These are phyloP conservation scores for Nothura maculosa DNA, from an alignment of 2,797 vertebrate genomes.

Conservation along the genomic window DNA sequence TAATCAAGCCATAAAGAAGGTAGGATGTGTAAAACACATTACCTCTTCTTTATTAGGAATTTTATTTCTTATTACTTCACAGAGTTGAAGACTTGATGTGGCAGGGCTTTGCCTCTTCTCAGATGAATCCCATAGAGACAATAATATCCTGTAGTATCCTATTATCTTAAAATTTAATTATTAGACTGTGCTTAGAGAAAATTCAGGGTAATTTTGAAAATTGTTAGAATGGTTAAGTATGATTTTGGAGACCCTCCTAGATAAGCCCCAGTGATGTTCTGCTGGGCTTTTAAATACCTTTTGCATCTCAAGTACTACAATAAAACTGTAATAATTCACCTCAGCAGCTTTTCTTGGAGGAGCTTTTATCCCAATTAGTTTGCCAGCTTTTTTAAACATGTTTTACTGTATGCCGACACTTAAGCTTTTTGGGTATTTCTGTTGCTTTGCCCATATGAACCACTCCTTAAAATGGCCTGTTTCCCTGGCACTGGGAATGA, in stretches of 20 bases:
- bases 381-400: conserved; percentile 12
- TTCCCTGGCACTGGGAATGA: conserved; percentile 37
- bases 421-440: conserved; percentile 51
- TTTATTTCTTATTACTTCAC: background rate
- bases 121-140: background rate
- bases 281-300: background rate
- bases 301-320: background rate
- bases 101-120: background rate
- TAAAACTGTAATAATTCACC: background rate
- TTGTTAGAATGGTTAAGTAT: background rate
- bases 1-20: background rate
- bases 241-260: background rate
- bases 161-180: background rate
- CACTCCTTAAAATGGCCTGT: conserved; percentile 58
- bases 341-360: background rate
- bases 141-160: background rate
- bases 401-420: background rate
- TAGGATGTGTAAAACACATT: background rate
- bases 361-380: background rate
- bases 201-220: background rate
- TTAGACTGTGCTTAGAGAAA: background rate
- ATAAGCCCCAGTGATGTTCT: background rate
- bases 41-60: background rate
- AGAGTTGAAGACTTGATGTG: background rate
- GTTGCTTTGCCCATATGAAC: background rate